These are phyloP conservation scores for Beris chalybata DNA, from an alignment of 2,888 invertebrate species.

Conservation along the genomic window DNA sequence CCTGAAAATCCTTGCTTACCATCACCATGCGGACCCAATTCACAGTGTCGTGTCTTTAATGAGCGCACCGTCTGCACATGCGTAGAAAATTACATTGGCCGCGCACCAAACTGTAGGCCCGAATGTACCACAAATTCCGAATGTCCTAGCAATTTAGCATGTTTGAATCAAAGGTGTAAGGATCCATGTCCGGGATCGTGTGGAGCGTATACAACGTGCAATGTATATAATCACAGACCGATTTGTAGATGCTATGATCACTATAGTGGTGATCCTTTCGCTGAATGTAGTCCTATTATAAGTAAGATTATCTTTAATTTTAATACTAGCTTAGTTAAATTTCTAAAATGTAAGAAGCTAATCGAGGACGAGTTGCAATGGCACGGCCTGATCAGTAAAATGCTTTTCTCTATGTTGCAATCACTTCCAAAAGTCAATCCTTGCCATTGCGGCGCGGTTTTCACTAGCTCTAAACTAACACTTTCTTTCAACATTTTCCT, in stretches of 20 bases:
- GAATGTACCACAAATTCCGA: conserved; percentile 84
- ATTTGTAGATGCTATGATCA: conserved; percentile 79
- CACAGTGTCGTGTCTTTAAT: conserved; percentile 73
- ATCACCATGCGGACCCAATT: conserved; percentile 82
- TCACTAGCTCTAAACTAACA: not conserved
- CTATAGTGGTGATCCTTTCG: conserved; percentile 83
- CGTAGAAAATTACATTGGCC: conserved; percentile 74
- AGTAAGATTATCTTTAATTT: conserved; percentile 54
- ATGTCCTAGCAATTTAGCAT: conserved; percentile 81
- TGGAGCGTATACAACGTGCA: conserved; percentile 75
- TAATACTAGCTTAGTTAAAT: conserved; percentile 40
- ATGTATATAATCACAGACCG: conserved; percentile 81
- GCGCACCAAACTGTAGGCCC: conserved; percentile 83
- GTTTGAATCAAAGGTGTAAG: conserved; percentile 77
- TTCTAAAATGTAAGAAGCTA: not conserved
- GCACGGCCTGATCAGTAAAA: conserved; percentile 44
- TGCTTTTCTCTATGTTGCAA: conserved; percentile 23
- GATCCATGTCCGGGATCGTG: conserved; percentile 87
- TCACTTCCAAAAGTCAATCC: not conserved
- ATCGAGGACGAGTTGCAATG: not conserved
- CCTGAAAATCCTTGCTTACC: conserved; percentile 74
- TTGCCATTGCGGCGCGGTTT: not conserved
- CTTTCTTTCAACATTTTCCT: not conserved
- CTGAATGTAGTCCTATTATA: conserved; percentile 65
- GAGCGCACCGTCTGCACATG: conserved; percentile 81